Base-by-base conservation (phyloP, 2,888 invertebrate genomes). In the Xestia rhomboidea region DNA sequence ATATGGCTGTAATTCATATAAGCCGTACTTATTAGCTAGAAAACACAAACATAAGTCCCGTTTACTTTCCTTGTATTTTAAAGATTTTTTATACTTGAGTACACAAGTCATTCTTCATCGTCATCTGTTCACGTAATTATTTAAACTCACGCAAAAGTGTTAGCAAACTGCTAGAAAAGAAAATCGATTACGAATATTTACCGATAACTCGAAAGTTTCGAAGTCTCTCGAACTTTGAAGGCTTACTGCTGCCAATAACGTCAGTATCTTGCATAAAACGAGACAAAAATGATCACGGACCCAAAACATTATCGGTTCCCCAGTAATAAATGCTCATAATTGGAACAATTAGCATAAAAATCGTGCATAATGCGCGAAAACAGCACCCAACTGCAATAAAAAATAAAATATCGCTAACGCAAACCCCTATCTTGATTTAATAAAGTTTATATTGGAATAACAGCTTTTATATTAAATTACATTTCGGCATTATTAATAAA, bases 271-370 rank as follows among this genome's bases (percentile, higher is more conserved):
- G 44, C 54, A 51, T 66, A 81, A 74, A 74, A 49, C 11, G 27
- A 2, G 24, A 21, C 18, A 60, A 68, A 78, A 73, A 69, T 44
- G 67, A 66, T 46, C 30, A 49, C 54, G 49, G 41, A 76, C 51
- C 41, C 49, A 54, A 82, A 74, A 76, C 34, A 51, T 30, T 82
- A 74, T 63, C 27, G 62, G 30, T 49, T 5, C 18, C 49, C 11
- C 67, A 30, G 44, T 44, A n/a, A 66, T 57, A 70, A 79, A 73
- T 49, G 62, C 27, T 64, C 46, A 57, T 83, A 76, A 86, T 76
- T 79, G 68, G 64, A 83, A 83, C 54, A 83, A 67, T 79, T 68
- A 86, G 75, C 80, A 79, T 83, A 73, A 76, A 79, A 83, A 41
- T 78, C 54, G 46, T 62, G 51, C 57, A 73, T 85, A 77, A 73